phyloP scores from a whole-genome alignment of 2,888 invertebrate species.

The Hirtodrosophila confusa region DNA sequence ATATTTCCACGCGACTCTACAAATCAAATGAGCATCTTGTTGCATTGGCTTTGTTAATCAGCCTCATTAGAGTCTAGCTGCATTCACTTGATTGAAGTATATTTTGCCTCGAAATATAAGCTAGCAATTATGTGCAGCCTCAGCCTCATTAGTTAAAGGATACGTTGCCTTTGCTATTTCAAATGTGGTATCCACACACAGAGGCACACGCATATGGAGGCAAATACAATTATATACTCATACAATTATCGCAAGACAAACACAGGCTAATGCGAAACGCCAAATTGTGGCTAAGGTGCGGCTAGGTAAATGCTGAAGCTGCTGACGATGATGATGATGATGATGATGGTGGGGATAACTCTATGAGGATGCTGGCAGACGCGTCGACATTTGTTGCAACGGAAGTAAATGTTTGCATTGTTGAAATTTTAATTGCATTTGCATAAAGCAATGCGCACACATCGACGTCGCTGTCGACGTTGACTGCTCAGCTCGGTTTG shows the following conservation, averaged over 20 bases:
- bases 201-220: slow-evolving; percentile 12
- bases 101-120: slow-evolving; percentile 34
- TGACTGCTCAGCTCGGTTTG: slow-evolving; percentile 10
- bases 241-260: slow-evolving; percentile 75
- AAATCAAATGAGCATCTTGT: slow-evolving; percentile 8
- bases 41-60: slow-evolving; percentile 29
- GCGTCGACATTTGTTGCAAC: slow-evolving; percentile 75
- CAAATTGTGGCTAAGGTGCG: slow-evolving; percentile 68
- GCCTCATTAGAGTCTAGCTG: slow-evolving; percentile 32
- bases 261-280: slow-evolving; percentile 72
- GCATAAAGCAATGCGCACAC: slow-evolving; percentile 70
- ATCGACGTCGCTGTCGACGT: slow-evolving; percentile 6
- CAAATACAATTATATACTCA: slow-evolving; percentile 77
- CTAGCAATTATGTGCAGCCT: slow-evolving; percentile 58
- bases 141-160: slow-evolving; percentile 69
- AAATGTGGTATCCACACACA: slow-evolving; percentile 33
- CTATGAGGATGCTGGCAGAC: slow-evolving; percentile 50
- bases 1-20: too few species aligned
- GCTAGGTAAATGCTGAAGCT: slow-evolving; percentile 58
- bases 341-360: slow-evolving; percentile 45
- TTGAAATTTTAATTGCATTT: slow-evolving; percentile 82
- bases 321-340: slow-evolving; percentile 24
- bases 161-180: slow-evolving; percentile 29
- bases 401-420: slow-evolving; percentile 82
- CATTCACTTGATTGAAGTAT: slow-evolving; percentile 12